These are phyloP conservation scores for Nicator chloris DNA, from an alignment of 2,113 vertebrate species.

Conservation along the genomic window DNA sequence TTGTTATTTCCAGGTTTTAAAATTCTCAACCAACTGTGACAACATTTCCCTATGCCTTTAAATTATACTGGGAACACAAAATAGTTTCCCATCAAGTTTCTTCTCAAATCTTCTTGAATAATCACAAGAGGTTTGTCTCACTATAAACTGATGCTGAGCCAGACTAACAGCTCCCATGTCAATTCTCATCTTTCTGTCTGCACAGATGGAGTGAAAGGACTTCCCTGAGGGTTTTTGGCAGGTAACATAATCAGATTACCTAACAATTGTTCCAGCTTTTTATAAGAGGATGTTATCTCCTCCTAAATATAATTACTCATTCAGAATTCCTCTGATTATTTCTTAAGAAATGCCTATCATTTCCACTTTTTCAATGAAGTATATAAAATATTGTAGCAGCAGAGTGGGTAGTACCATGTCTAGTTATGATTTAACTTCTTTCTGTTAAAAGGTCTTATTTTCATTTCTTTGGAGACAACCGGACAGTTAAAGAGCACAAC, in stretches of 20 bases:
- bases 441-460: not conserved
- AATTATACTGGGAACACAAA: not conserved
- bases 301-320: not conserved
- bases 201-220: constrained; percentile 26
- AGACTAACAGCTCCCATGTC: constrained; percentile 8
- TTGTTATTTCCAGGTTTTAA: not conserved
- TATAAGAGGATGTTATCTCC: not conserved
- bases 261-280: not conserved
- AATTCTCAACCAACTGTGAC: not conserved
- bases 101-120: not conserved
- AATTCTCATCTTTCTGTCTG: not conserved
- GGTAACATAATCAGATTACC: not conserved
- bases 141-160: not conserved
- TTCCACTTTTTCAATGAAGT: not conserved
- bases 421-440: not conserved
- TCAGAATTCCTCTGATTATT: not conserved
- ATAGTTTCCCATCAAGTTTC: not conserved
- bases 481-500: not conserved
- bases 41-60: not conserved
- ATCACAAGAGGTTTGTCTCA: not conserved
- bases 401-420: not conserved
- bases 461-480: not conserved
- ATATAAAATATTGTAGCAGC: not conserved
- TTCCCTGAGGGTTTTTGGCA: not conserved
- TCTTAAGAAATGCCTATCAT: not conserved